Conservation (phyloP, 2,113 vertebrate genomes). For the Puffinus mauretanicus region DNA sequence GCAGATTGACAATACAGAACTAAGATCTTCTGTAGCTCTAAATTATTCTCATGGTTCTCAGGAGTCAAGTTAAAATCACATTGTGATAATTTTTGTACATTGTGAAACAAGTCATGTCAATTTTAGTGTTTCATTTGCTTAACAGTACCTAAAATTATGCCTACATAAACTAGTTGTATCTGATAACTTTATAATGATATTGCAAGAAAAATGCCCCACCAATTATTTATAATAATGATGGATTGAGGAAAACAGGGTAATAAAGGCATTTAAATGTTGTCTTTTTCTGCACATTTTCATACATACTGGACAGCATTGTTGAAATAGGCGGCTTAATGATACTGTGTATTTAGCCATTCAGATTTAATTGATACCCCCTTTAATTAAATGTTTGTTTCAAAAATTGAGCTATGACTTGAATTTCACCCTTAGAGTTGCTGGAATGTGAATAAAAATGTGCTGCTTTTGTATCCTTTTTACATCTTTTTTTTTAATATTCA, state of each 20-base stretch:
- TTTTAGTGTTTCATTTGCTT: background rate
- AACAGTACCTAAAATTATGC: background rate
- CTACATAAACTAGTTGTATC: background rate
- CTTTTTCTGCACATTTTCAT: background rate
- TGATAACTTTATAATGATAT: background rate
- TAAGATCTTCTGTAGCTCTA: background rate
- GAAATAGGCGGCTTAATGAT: background rate
- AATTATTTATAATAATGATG: background rate
- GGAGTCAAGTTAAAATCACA: background rate
- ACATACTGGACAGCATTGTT: background rate
- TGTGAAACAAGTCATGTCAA: accelerated
- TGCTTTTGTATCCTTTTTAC: background rate
- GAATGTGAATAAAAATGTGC: background rate
- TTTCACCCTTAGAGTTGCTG: background rate
- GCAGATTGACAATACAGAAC: background rate
- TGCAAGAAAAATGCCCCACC: background rate
- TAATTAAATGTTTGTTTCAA: background rate
- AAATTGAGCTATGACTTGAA: background rate
- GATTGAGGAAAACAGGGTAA: background rate
- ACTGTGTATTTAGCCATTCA: background rate
- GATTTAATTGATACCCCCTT: background rate
- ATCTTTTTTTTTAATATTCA: background rate
- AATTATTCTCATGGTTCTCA: background rate
- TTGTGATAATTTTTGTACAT: background rate
- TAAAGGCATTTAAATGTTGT: background rate